Base-by-base conservation (phyloP, 2,888 invertebrate genomes). In the Cheilosia scutellata region DNA sequence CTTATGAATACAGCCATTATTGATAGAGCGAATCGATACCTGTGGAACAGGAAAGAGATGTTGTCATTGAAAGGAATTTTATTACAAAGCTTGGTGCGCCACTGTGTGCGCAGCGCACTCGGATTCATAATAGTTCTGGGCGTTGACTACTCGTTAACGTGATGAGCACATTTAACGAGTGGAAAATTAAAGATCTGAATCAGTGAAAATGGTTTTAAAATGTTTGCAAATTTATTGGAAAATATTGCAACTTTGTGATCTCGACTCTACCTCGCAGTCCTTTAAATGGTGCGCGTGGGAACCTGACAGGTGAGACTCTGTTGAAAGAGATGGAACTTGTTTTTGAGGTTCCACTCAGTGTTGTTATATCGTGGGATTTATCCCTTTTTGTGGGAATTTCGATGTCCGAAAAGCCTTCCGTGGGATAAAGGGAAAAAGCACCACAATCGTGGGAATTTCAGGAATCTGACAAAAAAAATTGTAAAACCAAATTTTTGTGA, bases 1-100 rank as follows among this genome's bases (percentile, higher is more conserved):
- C 65, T n/a, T 16, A 11, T 47, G 11, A 47, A 16, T 42, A 29
- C 49, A 4, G 31, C 70, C 57, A 9, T 71, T 33, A 16, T 33
- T 16, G 16, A 37, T 25, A 25, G 40, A 20, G 27, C 5, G 13
- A 57, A n/a, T 33, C 42, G 42, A 58, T 31, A 71, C 76, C 65
- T 66, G 82, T 82, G 55, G 62, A 72, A 68, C 78, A 55, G 78
- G 72, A 76, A 72, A n/a, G 33, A n/a, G 42, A 42, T 31, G 31
- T 29, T 44, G 72, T 74, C 60, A 74, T 62, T 80, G 79, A 37
- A 47, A 37, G 51, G 60, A 66, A 66, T 80, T 47, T 74, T 66
- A 53, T 66, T 31, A 60, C 60, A 80, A 66, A 66, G 51, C 47
- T 63, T 31, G 76, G 60, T 37, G 37, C 0, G 20, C 20, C 20